Evolutionary conservation across 2,797 vertebrate genomes (phyloP).

Genomic region (Hirundo rustica): DNA sequence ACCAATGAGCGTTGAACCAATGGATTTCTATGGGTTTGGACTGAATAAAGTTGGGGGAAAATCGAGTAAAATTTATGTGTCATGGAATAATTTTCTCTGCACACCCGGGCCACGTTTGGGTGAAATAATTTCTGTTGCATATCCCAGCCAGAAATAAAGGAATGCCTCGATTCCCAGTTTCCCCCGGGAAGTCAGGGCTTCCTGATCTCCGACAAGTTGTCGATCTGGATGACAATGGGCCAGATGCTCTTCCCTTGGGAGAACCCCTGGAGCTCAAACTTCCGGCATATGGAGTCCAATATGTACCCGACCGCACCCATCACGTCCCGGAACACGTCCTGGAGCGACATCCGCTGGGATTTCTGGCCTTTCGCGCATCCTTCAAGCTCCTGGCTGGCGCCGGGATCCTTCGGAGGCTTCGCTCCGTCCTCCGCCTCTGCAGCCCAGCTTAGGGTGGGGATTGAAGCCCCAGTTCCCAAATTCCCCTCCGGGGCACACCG

Average conservation of each 20-base stretch:
- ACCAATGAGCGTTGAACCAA: not conserved
- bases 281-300: not conserved
- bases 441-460: rapidly evolving
- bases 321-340: rapidly evolving
- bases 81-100: not conserved
- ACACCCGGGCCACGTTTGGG: rapidly evolving
- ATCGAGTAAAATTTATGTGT: too few relatives aligned
- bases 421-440: rapidly evolving
- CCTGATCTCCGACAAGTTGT: rapidly evolving
- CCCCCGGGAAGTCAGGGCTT: rapidly evolving
- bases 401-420: rapidly evolving
- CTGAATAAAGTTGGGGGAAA: not conserved
- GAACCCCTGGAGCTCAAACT: not conserved
- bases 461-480: rapidly evolving
- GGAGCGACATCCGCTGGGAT: not conserved
- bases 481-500: rapidly evolving
- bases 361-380: rapidly evolving
- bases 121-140: not conserved
- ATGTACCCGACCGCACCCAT: rapidly evolving
- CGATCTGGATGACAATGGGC: not conserved
- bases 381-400: rapidly evolving
- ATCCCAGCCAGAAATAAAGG: not conserved
- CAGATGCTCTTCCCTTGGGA: not conserved
- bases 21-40: not conserved
- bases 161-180: not conserved